These are phyloP conservation scores for Choristoneura fumiferana DNA, from an alignment of 1,140 invertebrate species.

Conservation along the genomic window DNA sequence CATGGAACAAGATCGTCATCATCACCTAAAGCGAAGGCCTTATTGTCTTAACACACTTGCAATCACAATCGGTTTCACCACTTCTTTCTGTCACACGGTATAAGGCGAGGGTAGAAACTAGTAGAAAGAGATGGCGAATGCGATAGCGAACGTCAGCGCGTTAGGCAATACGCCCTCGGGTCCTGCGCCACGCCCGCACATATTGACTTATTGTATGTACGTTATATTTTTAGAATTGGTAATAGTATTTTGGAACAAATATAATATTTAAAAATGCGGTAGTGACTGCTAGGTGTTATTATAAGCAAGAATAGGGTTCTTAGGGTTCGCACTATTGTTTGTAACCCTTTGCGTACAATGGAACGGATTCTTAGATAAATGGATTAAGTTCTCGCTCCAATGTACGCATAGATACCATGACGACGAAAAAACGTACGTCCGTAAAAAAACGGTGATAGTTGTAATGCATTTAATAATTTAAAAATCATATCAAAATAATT, in stretches of 20 bases:
- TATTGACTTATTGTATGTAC: too few species aligned
- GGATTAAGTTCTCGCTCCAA: not conserved
- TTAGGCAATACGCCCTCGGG: too few species aligned
- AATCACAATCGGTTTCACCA: too few species aligned
- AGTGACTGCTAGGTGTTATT: slow-evolving; percentile 8
- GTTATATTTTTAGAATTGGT: too few species aligned
- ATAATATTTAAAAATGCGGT: slow-evolving; percentile 3
- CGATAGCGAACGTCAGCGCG: too few species aligned
- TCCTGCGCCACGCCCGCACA: too few species aligned
- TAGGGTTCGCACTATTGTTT: not conserved
- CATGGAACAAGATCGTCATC: too few species aligned
- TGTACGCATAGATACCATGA: not conserved
- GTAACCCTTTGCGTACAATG: not conserved
- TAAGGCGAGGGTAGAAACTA: too few species aligned
- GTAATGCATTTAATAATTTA: slow-evolving; percentile 30
- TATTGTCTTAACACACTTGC: too few species aligned
- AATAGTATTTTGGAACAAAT: not conserved
- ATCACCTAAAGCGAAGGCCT: too few species aligned
- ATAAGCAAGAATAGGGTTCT: slow-evolving; percentile 11
- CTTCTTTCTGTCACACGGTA: too few species aligned
- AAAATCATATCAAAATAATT: slow-evolving; percentile 22
- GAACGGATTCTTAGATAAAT: not conserved
- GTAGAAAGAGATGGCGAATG: too few species aligned
- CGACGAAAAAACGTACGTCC: slow-evolving; percentile 21
- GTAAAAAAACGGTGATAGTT: slow-evolving; percentile 26